These are phyloP conservation scores for Umimayanthus chanpuru DNA, from an alignment of 92 coral and sea anemone genomes.

Conservation along the genomic window DNA sequence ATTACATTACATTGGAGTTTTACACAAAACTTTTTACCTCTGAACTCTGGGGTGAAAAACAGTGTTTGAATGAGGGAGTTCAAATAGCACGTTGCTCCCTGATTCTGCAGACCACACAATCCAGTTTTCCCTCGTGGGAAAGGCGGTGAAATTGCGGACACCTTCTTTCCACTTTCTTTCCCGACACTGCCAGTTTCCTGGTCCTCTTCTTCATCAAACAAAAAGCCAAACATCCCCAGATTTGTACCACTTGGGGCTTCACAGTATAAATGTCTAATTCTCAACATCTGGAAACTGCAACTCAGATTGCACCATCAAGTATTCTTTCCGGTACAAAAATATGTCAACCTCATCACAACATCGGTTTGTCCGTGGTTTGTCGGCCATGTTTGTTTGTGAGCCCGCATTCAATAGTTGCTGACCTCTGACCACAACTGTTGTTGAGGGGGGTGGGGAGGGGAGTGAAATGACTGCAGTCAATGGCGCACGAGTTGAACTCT, in stretches of 20 bases:
- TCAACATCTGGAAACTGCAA: neutral
- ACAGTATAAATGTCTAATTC: neutral
- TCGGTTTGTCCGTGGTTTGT: neutral
- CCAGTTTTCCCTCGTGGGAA: constrained; percentile 64
- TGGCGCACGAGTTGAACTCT: constrained; percentile 2
- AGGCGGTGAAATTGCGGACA: constrained; percentile 37
- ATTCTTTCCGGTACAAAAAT: neutral
- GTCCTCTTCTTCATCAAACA: constrained; percentile 67
- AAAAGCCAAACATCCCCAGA: constrained; percentile 69
- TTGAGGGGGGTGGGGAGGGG: neutral
- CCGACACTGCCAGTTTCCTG: constrained; percentile 15
- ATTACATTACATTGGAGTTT: too few species aligned
- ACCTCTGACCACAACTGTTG: neutral
- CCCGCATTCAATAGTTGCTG: constrained; percentile 35
- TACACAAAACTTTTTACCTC: constrained; percentile 54
- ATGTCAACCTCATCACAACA: neutral
- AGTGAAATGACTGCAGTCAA: neutral
- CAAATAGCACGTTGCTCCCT: constrained; percentile 87
- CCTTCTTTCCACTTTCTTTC: constrained; percentile 8
- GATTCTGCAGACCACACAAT: constrained; percentile 80
- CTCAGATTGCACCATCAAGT: constrained; percentile 10
- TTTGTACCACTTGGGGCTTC: neutral
- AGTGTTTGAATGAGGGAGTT: constrained; percentile 82
- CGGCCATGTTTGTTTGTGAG: constrained; percentile 71
- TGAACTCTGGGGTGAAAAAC: constrained; percentile 79